These are phyloP conservation scores for Heliconius erato DNA, from an alignment of 2,888 invertebrate species.

Conservation along the genomic window DNA sequence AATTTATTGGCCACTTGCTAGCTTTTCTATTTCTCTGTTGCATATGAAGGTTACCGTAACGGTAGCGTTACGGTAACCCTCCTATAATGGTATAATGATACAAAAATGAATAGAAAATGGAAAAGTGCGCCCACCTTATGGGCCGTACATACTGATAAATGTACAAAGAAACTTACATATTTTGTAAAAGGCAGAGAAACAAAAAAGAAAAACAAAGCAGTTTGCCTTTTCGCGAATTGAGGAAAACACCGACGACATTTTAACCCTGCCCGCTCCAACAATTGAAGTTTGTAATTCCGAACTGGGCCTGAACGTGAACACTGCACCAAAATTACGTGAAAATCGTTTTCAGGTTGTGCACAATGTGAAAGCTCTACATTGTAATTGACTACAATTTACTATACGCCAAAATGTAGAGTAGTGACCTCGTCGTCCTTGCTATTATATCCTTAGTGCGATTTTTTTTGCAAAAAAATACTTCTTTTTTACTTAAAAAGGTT, in stretches of 20 bases:
- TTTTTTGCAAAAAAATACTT: not conserved
- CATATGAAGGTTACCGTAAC: too few species aligned
- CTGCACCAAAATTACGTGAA: constrained; percentile 30
- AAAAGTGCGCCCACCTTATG: not conserved
- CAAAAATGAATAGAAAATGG: too few species aligned
- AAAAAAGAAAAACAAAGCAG: constrained; percentile 73
- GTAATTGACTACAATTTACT: constrained; percentile 30
- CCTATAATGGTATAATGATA: too few species aligned
- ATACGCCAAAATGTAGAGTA: constrained; percentile 19
- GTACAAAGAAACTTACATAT: constrained; percentile 47
- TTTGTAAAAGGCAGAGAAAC: constrained; percentile 55
- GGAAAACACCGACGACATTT: constrained; percentile 75
- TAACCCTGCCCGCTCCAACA: constrained; percentile 42
- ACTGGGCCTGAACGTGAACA: constrained; percentile 26
- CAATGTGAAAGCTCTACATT: constrained; percentile 21
- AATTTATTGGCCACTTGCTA: too few species aligned
- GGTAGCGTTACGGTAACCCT: too few species aligned
- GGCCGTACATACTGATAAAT: not conserved
- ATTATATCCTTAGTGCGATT: not conserved
- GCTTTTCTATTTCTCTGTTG: too few species aligned
- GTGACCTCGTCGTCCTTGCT: constrained; percentile 8
- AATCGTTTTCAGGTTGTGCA: constrained; percentile 31
- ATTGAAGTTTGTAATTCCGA: constrained; percentile 39
- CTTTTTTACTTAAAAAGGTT: too few species aligned
- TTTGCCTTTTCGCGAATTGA: constrained; percentile 63